Base-by-base conservation (phyloP, 2,113 vertebrate genomes). In the Hemicordylus capensis region DNA sequence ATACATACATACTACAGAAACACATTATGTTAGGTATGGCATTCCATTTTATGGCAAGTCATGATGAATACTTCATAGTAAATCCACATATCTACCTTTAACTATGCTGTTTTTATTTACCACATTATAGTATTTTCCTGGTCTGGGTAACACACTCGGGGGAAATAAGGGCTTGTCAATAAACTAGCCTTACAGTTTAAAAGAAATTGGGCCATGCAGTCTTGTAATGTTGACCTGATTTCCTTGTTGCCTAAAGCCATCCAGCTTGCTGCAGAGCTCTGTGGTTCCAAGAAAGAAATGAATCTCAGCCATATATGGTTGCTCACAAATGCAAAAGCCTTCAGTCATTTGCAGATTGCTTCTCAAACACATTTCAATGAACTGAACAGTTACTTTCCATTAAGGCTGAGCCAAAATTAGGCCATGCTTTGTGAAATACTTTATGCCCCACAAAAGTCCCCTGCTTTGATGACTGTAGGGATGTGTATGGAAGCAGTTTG, bases 221-320 rank as follows among this genome's bases (percentile, higher is more conserved):
- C 76, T 46, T 85, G 83, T 61, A 85, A 85, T 78, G 42, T 31
- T 70, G 76, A 72, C 76, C 66, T 79, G 66, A 56, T 85, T 85
- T 85, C 42, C 66, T 51, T 72, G 39, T 61, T 78, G 39, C 42
- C 54, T 70, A 67, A 51, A 78, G 66, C 51, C 64, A 78, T 11
- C 46, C 11, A 31, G 44, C 15, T 54, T 76, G 24, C 44, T 67
- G 10, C 10, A 67, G 9, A 37, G 54, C 9, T 37, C 12, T 14
- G 6, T 15, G 12, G 64, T 46, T 79, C 42, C 24, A 7, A 72
- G 67, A 46, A 66, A 22, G 5, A 79, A 17, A 54, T n/a, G n/a
- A 58, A 44, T 72, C 54, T 46, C 37, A 59, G 31, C 14, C 24
- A 9, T 44, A 10, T 28, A 44, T n/a, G 42, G 56, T 61, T 85